Evolutionary conservation across 23 tunicate genomes (phyloP), one percentile per base, ranked within the genome.

Genomic region (Styela clava): DNA sequence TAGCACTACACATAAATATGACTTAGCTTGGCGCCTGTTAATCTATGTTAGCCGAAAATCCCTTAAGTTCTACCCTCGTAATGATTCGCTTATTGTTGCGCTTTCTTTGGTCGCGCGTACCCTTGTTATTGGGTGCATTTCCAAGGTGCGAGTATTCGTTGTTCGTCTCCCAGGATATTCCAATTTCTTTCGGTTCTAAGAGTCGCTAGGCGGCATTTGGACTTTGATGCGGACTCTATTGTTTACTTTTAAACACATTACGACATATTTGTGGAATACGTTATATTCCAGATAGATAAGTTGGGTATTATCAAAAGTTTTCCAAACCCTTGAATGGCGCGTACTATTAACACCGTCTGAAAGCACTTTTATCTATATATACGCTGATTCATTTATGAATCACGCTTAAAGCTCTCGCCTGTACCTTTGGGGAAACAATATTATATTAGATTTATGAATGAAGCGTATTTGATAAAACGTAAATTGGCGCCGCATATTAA

Each of bases 241-340:
- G 77, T 71, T 71, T 71, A 71, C 34, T 29, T 26, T 71, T 33
- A 7, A 71, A 71, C 77, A 71, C 35, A 71, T 71, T 34, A 3
- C 77, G 29, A 44, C 56, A 44, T 44, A 44, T 44, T 44, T 44
- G 56, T 12, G 56, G 56, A 44, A 44, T 44, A 44, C 7, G 56
- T 12, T 44, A 44, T 44, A 12, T 7, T 44, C 12, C 56, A n/a
- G n/a, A n/a, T n/a, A n/a, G n/a, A n/a, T n/a, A n/a, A n/a, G n/a
- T n/a, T n/a, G n/a, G n/a, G n/a, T n/a, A n/a, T n/a, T n/a, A n/a
- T n/a, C n/a, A n/a, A n/a, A n/a, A n/a, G n/a, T n/a, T n/a, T n/a
- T n/a, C n/a, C n/a, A n/a, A n/a, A n/a, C n/a, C n/a, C n/a, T n/a
- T n/a, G n/a, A n/a, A n/a, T n/a, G n/a, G n/a, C n/a, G n/a, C n/a